Evolutionary conservation across 2,888 invertebrate species (phyloP).

Genomic region (Sesamia inferens): DNA sequence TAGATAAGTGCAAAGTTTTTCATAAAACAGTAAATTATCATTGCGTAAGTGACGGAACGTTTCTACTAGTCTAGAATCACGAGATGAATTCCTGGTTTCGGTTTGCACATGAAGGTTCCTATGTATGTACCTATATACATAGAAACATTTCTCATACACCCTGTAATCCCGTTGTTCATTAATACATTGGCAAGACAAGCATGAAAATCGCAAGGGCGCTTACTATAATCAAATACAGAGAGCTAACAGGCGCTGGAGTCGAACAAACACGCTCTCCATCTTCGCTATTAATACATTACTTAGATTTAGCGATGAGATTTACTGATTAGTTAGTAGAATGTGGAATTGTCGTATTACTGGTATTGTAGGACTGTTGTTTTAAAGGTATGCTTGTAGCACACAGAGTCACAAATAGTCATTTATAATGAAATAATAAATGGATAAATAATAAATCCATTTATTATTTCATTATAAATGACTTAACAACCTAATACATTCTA

Average conservation of each 20-base stretch:
- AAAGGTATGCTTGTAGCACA: background rate
- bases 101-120: too few relatives aligned
- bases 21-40: background rate
- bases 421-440: background rate
- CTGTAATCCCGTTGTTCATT: constrained; percentile 53
- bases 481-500: too few relatives aligned
- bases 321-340: constrained; percentile 43
- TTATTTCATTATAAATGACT: too few relatives aligned
- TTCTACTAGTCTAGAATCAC: background rate
- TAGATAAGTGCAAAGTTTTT: too few relatives aligned
- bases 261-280: constrained; percentile 55
- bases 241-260: constrained; percentile 58
- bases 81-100: background rate
- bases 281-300: constrained; percentile 54
- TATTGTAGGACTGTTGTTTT: background rate
- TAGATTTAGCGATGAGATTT: constrained; percentile 39
- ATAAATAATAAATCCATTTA: too few relatives aligned
- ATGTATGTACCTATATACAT: background rate
- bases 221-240: constrained; percentile 66
- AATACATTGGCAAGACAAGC: constrained; percentile 64
- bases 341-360: background rate
- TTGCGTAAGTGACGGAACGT: background rate
- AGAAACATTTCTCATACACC: constrained; percentile 5
- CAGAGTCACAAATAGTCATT: background rate
- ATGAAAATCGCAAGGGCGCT: constrained; percentile 65